Percentiles rank a stretch among this genome's conserved stretches.
Conservation (phyloP, 2,113 vertebrate species). For the Coturnix japonica region DNA sequence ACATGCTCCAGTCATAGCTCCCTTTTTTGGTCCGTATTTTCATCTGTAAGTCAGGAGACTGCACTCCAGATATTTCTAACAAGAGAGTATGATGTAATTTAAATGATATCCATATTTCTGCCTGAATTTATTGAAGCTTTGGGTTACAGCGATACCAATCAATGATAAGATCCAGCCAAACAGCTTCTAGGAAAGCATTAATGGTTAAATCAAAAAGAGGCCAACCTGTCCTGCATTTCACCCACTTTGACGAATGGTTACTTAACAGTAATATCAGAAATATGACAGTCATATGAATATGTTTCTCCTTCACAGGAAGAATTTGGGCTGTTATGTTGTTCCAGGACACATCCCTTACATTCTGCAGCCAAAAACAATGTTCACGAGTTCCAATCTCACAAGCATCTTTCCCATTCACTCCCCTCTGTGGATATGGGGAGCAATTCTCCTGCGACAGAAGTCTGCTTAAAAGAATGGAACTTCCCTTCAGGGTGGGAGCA, state of each 20-base stretch:
- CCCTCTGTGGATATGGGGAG: not conserved
- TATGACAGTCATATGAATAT: not conserved
- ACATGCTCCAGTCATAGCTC: not conserved
- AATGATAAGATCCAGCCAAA: not conserved
- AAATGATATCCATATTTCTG: not conserved
- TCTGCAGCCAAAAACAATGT: not conserved
- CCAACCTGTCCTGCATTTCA: not conserved
- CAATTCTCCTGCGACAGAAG: not conserved
- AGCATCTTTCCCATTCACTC: not conserved
- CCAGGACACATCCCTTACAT: not conserved
- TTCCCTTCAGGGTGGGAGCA: not conserved
- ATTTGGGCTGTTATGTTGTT: not conserved
- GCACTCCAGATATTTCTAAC: not conserved
- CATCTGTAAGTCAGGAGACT: not conserved
- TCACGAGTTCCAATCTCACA: not conserved
- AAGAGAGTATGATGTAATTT: not conserved
- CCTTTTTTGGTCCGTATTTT: not conserved
- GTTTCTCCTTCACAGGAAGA: not conserved
- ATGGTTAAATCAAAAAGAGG: not conserved
- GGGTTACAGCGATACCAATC: not conserved
- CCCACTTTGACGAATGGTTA: not conserved
- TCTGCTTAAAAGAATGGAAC: not conserved
- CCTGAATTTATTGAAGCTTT: not conserved
- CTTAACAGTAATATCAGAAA: not conserved
- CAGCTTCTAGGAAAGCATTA: not conserved